phyloP scores from a whole-genome alignment of 2,797 vertebrate genomes.

The Takifugu ocellatus region DNA sequence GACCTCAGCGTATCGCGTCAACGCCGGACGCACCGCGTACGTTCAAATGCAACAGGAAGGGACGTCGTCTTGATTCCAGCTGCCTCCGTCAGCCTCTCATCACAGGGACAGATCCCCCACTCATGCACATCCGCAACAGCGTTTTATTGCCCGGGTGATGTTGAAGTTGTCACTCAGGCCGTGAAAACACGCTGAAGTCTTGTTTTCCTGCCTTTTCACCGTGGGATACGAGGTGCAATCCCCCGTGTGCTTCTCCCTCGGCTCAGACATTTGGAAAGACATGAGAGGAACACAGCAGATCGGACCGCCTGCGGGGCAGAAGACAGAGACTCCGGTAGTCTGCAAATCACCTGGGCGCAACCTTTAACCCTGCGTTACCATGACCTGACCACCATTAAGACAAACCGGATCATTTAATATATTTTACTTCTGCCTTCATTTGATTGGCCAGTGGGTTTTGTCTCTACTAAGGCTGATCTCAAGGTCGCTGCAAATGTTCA shows the following conservation, averaged over 20 bases:
- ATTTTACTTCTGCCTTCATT: no score
- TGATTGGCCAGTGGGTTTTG: no score
- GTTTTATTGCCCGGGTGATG: constrained; percentile 12
- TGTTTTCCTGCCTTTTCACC: constrained; percentile 37
- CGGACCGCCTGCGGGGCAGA: constrained; percentile 27
- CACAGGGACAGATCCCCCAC: constrained; percentile 21
- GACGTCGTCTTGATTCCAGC: constrained; percentile 23
- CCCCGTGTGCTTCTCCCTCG: constrained; percentile 31
- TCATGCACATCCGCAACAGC: constrained; percentile 22
- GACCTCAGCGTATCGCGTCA: constrained; percentile 19
- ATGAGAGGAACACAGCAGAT: constrained; percentile 23
- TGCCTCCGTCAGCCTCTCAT: constrained; percentile 23
- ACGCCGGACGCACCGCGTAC: constrained; percentile 10
- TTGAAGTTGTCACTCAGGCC: constrained; percentile 34
- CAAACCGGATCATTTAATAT: not conserved
- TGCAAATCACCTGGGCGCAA: not conserved
- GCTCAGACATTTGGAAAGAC: constrained; percentile 55
- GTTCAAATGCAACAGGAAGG: constrained; percentile 28
- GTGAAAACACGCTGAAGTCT: constrained; percentile 35
- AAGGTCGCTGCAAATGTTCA: no score
- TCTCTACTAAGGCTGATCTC: no score
- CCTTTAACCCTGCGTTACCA: not conserved
- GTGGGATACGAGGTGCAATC: constrained; percentile 31
- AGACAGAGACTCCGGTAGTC: constrained; percentile 2
- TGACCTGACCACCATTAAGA: not conserved